Percentiles rank a stretch among this genome's conserved stretches.
Conservation (phyloP, 2,113 vertebrate species). For the Alethe castanea region DNA sequence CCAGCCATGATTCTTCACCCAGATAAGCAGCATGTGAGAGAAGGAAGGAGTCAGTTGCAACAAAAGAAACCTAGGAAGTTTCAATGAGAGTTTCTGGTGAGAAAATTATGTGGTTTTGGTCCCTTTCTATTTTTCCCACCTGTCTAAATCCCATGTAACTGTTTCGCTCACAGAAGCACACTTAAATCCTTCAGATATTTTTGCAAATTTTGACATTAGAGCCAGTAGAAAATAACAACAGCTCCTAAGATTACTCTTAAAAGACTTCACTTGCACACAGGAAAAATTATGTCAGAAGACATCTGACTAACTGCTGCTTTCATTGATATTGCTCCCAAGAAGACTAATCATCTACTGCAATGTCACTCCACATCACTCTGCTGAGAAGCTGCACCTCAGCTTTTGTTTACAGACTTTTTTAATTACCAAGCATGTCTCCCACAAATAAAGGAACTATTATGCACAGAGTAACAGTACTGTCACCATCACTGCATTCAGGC, state of each 20-base stretch:
- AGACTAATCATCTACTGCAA: neutral
- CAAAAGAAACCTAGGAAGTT: neutral
- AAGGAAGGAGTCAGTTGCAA: neutral
- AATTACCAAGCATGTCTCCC: neutral
- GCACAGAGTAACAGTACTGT: neutral
- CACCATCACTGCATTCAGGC: neutral
- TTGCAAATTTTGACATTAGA: neutral
- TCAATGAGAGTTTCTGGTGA: neutral
- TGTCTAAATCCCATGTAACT: neutral
- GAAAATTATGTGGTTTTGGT: neutral
- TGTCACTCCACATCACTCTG: neutral
- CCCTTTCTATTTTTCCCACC: neutral
- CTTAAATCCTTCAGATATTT: neutral
- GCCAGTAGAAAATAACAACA: neutral
- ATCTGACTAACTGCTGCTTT: slow-evolving; percentile 3
- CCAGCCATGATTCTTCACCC: slow-evolving; percentile 8
- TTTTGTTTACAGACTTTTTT: slow-evolving; percentile 28
- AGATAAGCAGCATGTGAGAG: slow-evolving; percentile 24
- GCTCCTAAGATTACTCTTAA: neutral
- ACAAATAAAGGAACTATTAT: neutral
- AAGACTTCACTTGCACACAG: neutral
- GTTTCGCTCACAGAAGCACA: neutral
- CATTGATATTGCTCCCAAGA: slow-evolving; percentile 13
- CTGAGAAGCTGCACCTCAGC: neutral
- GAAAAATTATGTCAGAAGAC: neutral